Conservation (phyloP, 1,140 invertebrate species). For the Steinernema feltiae region DNA sequence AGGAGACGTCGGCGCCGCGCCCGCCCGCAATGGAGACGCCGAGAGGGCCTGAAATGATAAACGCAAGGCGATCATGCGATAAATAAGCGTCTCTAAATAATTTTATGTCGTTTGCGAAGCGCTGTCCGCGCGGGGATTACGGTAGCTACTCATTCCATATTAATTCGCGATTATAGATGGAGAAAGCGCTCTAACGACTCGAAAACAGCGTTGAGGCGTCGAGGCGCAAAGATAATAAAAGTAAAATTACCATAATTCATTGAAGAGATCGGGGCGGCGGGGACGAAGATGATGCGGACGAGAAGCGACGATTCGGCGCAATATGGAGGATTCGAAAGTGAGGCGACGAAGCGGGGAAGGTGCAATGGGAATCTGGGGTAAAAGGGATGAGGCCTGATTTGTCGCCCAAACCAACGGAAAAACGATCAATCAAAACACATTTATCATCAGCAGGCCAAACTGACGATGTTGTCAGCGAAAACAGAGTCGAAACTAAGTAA, state of each 20-base stretch:
- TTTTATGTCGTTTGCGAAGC: constrained; percentile 4
- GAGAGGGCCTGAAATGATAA: constrained; percentile 5
- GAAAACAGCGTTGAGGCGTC: constrained; percentile 1
- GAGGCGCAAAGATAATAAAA: constrained; percentile 2
- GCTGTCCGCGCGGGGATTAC: constrained; percentile 1
- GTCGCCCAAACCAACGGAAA: neutral
- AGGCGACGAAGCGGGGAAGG: no score
- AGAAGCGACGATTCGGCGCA: neutral
- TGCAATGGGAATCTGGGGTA: no score
- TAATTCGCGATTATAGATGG: constrained; percentile 24
- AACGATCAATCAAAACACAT: constrained; percentile 11
- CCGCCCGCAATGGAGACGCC: neutral
- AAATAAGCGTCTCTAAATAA: constrained; percentile 14
- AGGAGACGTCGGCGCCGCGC: no score
- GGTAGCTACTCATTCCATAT: constrained; percentile 26
- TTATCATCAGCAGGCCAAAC: neutral
- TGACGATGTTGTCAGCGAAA: constrained; percentile 1
- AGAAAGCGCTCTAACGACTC: no score
- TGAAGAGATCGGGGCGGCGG: neutral
- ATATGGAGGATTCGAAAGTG: no score
- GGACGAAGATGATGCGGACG: neutral
- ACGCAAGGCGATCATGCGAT: constrained; percentile 4
- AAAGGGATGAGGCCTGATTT: no score
- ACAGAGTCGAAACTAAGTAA: constrained; percentile 5
- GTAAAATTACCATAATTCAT: neutral